Conservation (phyloP, 2,888 invertebrate species). For the Lissonota sp. region DNA sequence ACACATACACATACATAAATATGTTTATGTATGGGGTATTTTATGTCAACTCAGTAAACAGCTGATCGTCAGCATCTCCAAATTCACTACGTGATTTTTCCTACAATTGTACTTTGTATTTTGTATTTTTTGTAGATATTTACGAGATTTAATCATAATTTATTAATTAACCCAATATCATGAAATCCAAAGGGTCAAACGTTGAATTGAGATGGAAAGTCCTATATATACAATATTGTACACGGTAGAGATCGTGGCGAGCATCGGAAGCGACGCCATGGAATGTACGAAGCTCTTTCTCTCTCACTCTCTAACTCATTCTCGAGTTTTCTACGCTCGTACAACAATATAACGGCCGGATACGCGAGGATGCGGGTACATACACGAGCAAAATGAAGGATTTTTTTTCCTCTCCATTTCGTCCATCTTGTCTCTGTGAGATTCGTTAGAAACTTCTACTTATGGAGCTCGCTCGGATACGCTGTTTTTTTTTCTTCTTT, state of each 20-base stretch:
- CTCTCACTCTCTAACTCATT: conserved; percentile 1
- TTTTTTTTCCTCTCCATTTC: conserved; percentile 24
- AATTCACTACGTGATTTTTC: too few relatives aligned
- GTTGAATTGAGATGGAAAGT: too few relatives aligned
- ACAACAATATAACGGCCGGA: conserved; percentile 56
- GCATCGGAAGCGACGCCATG: conserved; percentile 60
- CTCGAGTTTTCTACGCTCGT: conserved; percentile 49
- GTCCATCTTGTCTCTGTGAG: conserved; percentile 14
- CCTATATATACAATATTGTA: conserved; percentile 42
- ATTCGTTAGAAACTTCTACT: conserved; percentile 31
- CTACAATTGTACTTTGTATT: too few relatives aligned
- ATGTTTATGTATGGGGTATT: conserved; percentile 3
- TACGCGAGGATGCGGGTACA: conserved; percentile 46
- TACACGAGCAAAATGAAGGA: conserved; percentile 14
- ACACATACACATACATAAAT: conserved; percentile 15
- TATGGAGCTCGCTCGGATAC: not conserved
- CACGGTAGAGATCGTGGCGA: conserved; percentile 39
- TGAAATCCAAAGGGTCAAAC: too few relatives aligned
- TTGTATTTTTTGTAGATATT: too few relatives aligned
- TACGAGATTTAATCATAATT: too few relatives aligned
- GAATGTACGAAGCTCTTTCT: conserved; percentile 46
- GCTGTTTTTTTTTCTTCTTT: not conserved
- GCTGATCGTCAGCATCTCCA: too few relatives aligned
- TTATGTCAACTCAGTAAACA: too few relatives aligned
- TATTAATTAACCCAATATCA: too few relatives aligned